Evolutionary conservation across 2,888 invertebrate genomes (phyloP), one percentile per base, ranked within the genome.

Genomic region (Chloroclysta siterata): DNA sequence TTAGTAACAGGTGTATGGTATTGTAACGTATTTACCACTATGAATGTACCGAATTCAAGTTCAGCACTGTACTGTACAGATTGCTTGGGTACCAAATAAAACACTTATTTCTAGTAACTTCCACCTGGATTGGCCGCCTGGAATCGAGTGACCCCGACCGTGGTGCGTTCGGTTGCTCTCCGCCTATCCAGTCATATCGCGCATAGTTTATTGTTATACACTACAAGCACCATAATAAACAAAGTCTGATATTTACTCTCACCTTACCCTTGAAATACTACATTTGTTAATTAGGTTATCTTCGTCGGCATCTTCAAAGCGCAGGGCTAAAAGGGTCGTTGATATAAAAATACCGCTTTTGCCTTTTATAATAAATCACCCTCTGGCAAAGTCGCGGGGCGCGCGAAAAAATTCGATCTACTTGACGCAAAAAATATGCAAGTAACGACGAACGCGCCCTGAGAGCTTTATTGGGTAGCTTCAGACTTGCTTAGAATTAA

Each of bases 251-350:
- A 86, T 89, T 90, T 90, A 85, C 85, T 82, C 80, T 80, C 80
- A 58, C 77, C 81, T 78, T 74, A 69, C 79, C 85, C 85, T 80
- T 89, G 88, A 89, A 85, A 87, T 87, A 90, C 41, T 84, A 88
- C 87, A 83, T 91, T 89, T 87, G 89, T 91, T 92, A 93, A 93
- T 92, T 92, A 91, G 90, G 90, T 93, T 92, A 93, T 92, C 92
- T 88, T 71, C 63, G 79, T 83, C 93, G 93, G 93, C 87, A 92
- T 92, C 91, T 83, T 81, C 88, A 92, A 91, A 92, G 86, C 84
- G 79, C 79, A 60, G 68, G 72, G 76, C 85, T 88, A 87, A 89
- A 89, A 88, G 84, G 84, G 86, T 88, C 88, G 88, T 89, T 91
- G 90, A 89, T 90, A 92, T 89, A 89, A 91, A 89, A 89, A 82